phyloP scores from a whole-genome alignment of 1,140 invertebrate species.

The Orussus abietinus region DNA sequence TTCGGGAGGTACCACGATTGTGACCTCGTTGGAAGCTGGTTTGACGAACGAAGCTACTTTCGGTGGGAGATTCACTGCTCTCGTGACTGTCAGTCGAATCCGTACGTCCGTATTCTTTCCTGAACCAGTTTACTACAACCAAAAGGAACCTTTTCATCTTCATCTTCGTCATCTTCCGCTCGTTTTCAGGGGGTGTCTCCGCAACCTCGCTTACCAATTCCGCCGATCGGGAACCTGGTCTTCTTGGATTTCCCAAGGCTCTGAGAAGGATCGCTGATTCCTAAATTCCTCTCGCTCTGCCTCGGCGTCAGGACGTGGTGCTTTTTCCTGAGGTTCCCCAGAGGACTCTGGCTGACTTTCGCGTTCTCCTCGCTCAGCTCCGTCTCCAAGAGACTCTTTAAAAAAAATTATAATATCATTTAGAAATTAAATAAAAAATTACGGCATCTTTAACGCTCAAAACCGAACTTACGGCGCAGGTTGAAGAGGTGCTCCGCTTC shows the following conservation, averaged over 20 bases:
- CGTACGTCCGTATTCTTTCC: constrained; percentile 54
- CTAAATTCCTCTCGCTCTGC: constrained; percentile 71
- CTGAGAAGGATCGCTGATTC: constrained; percentile 44
- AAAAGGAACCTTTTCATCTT: too few relatives aligned
- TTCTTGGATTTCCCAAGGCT: constrained; percentile 41
- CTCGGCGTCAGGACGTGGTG: constrained; percentile 73
- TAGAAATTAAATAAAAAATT: constrained; percentile 1
- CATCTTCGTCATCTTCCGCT: constrained; percentile 6
- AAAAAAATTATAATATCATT: constrained; percentile 2
- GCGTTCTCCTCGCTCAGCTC: constrained; percentile 68
- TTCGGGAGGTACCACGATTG: constrained; percentile 34
- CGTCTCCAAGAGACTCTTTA: constrained; percentile 74
- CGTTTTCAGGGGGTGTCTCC: not conserved
- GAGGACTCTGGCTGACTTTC: constrained; percentile 70
- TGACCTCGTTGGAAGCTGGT: constrained; percentile 44
- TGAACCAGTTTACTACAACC: constrained; percentile 67
- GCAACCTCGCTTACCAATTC: constrained; percentile 64
- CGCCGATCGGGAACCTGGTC: constrained; percentile 54
- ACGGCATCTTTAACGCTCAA: constrained; percentile 7
- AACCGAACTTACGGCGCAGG: constrained; percentile 66
- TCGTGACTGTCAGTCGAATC: constrained; percentile 57
- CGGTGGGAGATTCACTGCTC: constrained; percentile 59
- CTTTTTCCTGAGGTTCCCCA: constrained; percentile 70
- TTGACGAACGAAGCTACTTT: constrained; percentile 54
- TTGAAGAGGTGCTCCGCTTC: constrained; percentile 81